A percentile compares a stretch with the other conserved stretches of the same genome.
Evolutionary conservation across 2,113 vertebrate genomes (phyloP).

Genomic region (Uropsilus gracilis): DNA sequence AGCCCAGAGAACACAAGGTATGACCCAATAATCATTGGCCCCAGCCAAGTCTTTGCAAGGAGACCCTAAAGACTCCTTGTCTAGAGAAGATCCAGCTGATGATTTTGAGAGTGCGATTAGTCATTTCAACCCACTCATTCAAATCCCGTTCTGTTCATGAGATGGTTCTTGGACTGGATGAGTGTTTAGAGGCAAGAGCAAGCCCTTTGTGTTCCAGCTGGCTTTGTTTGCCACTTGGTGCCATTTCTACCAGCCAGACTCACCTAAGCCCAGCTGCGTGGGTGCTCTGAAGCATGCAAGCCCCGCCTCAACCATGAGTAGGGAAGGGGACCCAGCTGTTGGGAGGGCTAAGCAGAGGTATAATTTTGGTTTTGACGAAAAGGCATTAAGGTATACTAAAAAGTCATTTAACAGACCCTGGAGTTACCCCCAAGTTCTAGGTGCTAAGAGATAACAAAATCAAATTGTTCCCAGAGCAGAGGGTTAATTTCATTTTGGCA

Average conservation of each 20-base stretch:
- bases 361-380: background rate
- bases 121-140: background rate
- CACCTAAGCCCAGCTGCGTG: background rate
- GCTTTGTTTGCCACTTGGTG: background rate
- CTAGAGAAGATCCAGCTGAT: background rate
- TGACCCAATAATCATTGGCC: background rate
- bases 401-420: background rate
- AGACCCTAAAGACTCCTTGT: background rate
- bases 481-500: background rate
- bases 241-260: background rate
- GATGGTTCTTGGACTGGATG: background rate
- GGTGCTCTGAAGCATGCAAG: background rate
- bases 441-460: background rate
- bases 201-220: background rate
- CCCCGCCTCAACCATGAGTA: background rate
- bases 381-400: background rate
- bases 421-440: background rate
- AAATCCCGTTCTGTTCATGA: background rate
- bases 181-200: background rate
- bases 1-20: conserved; percentile 67
- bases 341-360: background rate
- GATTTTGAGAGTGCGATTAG: background rate
- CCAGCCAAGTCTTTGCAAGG: background rate
- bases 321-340: background rate
- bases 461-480: background rate